Conservation (phyloP, 2,888 invertebrate species). For the Drosophila pullipes region DNA sequence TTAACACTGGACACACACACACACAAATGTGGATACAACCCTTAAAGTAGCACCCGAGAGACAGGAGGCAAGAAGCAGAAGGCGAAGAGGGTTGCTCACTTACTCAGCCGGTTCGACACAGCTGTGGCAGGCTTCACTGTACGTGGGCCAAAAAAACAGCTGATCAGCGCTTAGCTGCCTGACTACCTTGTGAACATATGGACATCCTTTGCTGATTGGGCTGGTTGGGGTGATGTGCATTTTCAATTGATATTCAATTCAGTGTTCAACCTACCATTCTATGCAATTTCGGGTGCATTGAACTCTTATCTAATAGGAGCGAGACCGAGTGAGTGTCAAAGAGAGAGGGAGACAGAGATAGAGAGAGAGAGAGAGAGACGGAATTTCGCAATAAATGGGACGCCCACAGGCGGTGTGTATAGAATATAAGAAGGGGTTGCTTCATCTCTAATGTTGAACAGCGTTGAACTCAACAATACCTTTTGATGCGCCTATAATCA, state of each 20-base stretch:
- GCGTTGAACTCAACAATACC: neutral
- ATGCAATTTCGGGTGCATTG: slow-evolving; percentile 50
- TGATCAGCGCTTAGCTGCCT: slow-evolving; percentile 20
- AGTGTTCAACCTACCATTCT: slow-evolving; percentile 30
- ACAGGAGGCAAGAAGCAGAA: neutral
- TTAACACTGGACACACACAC: slow-evolving; percentile 17
- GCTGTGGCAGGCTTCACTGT: slow-evolving; percentile 45
- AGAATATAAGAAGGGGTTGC: neutral
- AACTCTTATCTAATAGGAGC: slow-evolving; percentile 37
- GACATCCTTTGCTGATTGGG: slow-evolving; percentile 36
- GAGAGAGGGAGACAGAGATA: neutral
- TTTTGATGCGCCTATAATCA: neutral
- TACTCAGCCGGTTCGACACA: neutral
- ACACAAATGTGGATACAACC: slow-evolving; percentile 29
- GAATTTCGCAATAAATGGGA: slow-evolving; percentile 47
- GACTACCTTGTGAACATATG: slow-evolving; percentile 13
- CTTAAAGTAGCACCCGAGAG: slow-evolving; percentile 21
- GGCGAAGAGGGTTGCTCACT: slow-evolving; percentile 46
- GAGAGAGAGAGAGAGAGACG: slow-evolving; percentile 1
- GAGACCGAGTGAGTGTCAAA: slow-evolving; percentile 2
- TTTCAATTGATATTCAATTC: slow-evolving; percentile 51
- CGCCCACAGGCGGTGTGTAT: slow-evolving; percentile 40
- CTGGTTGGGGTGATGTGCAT: slow-evolving; percentile 9
- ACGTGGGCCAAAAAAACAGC: slow-evolving; percentile 23
- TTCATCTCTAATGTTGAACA: neutral